Evolutionary conservation across 2,888 invertebrate genomes (phyloP).

Genomic region (Drosophila multiciliata): DNA sequence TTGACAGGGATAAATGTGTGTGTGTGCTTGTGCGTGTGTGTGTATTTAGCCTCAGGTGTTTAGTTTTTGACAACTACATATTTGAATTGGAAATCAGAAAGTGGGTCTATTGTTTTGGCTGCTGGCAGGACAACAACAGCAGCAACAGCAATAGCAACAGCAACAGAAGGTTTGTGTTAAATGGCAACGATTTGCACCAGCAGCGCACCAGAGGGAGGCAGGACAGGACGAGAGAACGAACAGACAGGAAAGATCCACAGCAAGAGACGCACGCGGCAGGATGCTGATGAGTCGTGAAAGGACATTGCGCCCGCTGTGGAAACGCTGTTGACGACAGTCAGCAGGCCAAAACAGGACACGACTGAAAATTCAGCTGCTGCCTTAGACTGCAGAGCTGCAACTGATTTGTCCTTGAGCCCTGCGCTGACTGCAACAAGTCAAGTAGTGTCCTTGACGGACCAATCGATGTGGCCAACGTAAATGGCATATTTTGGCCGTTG

Average conservation of each 20-base stretch:
- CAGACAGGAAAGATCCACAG: conserved; percentile 50
- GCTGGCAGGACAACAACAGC: conserved; percentile 34
- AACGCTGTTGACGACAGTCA: conserved; percentile 55
- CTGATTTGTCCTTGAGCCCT: conserved; percentile 20
- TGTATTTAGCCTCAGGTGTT: conserved; percentile 47
- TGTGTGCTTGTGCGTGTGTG: neutral
- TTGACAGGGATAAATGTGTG: neutral
- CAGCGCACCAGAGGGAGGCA: conserved; percentile 69
- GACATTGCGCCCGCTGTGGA: conserved; percentile 72
- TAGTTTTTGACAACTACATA: conserved; percentile 26
- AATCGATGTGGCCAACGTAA: conserved; percentile 69
- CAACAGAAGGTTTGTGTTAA: conserved; percentile 63
- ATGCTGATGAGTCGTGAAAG: conserved; percentile 67
- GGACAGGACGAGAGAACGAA: neutral
- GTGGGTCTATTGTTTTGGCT: conserved; percentile 40
- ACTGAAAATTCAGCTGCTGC: conserved; percentile 33
- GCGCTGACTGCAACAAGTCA: conserved; percentile 1
- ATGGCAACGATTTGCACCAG: conserved; percentile 75
- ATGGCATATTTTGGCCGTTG: conserved; percentile 75
- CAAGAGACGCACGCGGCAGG: conserved; percentile 56
- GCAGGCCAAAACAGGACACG: conserved; percentile 44
- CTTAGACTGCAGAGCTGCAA: neutral
- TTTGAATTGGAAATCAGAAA: conserved; percentile 35
- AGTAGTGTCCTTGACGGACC: conserved; percentile 29
- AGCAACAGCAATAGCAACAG: conserved; percentile 31